Evolutionary conservation across 2,113 vertebrate genomes (phyloP), one percentile per base, ranked within the genome.

Genomic region (Stercorarius parasiticus): DNA sequence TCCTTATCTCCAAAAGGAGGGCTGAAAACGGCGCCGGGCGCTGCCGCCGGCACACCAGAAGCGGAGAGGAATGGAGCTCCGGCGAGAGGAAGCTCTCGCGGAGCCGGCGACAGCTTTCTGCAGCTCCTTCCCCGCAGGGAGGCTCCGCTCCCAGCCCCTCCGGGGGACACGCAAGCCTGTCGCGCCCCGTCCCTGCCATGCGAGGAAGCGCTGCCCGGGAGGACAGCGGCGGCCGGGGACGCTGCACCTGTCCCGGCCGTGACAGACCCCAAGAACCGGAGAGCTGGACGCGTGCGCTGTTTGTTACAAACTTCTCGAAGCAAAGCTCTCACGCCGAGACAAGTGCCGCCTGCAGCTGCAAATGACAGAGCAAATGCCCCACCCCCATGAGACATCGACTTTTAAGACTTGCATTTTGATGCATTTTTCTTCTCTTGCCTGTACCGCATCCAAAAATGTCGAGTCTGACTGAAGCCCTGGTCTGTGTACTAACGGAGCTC

Each of bases 221-320:
- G 34, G 25, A 30, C 22, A 29, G 69, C 53, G 38, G 29, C 32
- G 13, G 74, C 18, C 14, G 12, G 52, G 29, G 15, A 3, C 15
- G 3, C 45, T 5, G 50, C 9, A 14, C 21, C 81, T 50, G 62
- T 5, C 25, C 58, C 5, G 6, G 32, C n/a, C 27, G 18, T 3
- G 17, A 38, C 19, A 8, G 13, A 29, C n/a, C 47, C 13, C 34
- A 7, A 0, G 0, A 10, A 21, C 26, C 34, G 1, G 20, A 38
- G 23, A 26, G 69, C 43, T 4, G 32, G 16, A 17, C 52, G 12
- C 53, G 7, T 1, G 13, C 1, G 26, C 1, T 10, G 50, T 1
- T 5, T 15, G 10, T 5, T 56, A 69, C 10, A 2, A 23, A n/a
- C 15, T 32, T n/a, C 27, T 40, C 2, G 56, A 40, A 66, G 27